phyloP scores from a whole-genome alignment of 2,888 invertebrate species.

The Caenorhabditis drosophilae region DNA sequence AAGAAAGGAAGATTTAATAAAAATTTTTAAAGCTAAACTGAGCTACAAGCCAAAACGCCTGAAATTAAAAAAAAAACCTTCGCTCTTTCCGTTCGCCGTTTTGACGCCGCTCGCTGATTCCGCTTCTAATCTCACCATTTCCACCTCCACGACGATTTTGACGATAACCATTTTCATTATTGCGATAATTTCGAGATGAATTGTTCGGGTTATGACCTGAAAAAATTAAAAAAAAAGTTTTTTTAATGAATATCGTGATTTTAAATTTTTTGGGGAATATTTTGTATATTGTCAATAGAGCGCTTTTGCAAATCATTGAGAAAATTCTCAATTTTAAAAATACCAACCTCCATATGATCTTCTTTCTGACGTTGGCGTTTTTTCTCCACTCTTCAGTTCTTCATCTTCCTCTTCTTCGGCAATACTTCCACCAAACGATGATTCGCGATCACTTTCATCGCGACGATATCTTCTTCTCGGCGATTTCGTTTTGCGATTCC shows the following conservation, averaged over 20 bases:
- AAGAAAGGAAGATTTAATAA: too few relatives aligned
- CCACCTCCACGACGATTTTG: neutral
- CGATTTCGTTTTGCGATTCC: too few relatives aligned
- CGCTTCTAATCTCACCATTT: neutral
- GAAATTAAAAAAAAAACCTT: too few relatives aligned
- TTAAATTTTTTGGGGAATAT: too few relatives aligned
- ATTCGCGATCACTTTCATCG: slow-evolving; percentile 38
- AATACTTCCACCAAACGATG: slow-evolving; percentile 39
- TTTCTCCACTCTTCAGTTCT: slow-evolving; percentile 35
- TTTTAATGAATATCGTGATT: too few relatives aligned
- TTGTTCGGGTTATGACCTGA: neutral
- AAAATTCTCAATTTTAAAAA: neutral
- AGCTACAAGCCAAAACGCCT: too few relatives aligned
- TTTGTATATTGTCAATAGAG: too few relatives aligned
- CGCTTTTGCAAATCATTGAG: too few relatives aligned
- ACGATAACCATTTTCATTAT: neutral
- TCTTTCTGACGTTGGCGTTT: slow-evolving; percentile 35
- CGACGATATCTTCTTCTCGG: slow-evolving; percentile 12
- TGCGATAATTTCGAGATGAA: neutral
- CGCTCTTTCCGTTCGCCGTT: slow-evolving; percentile 5
- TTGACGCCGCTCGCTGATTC: neutral
- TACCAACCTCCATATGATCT: neutral
- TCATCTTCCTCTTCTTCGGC: slow-evolving; percentile 40
- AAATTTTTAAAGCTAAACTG: too few relatives aligned
- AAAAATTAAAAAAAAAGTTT: neutral